Base-by-base conservation (phyloP, 1,140 invertebrate genomes). In the Linepithema humile region DNA sequence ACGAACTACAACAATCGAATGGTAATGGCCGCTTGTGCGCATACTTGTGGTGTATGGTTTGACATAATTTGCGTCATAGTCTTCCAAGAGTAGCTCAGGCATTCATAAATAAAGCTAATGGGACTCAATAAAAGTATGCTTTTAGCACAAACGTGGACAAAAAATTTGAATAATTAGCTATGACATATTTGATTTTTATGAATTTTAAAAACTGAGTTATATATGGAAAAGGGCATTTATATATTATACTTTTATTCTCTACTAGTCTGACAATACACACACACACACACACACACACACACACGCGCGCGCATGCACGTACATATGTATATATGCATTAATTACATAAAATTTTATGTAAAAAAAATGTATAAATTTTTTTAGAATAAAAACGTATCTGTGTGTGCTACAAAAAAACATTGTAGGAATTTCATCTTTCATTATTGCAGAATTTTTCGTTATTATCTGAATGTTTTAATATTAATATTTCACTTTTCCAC, bases 1-100 rank as follows among this genome's bases (percentile, higher is more conserved):
- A 69, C 77, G 40, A 73, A 75, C 83, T 88, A 88, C 87, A 72
- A 85, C 45, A 38, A 29, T 38, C 86, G 87, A 89, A 86, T 89
- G 75, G 75, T 60, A 89, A 89, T 89, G 85, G 53, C 35, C 80
- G 59, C 26, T 82, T 64, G 80, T n/a, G 5, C 70, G 82, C 70
- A 89, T 82, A 88, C 65, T 86, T 84, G n/a, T n/a, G 65, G 60
- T 53, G 82, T 64, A 65, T 48, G 50, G 69, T 89, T 88, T 82
- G 69, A 59, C 62, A 86, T 85, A 87, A 80, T 85, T 86, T 59
- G 74, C 77, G 35, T 72, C 59, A 80, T 53, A 55, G 65, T 70
- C 67, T 29, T 38, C 55, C 38, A 20, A 9, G 15, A 60, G 12
- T 59, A 65, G n/a, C 32, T 45, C 20, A 32, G 40, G 5, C 15